phyloP scores from a whole-genome alignment of 2,797 vertebrate species.

The Rhincodon typus region DNA sequence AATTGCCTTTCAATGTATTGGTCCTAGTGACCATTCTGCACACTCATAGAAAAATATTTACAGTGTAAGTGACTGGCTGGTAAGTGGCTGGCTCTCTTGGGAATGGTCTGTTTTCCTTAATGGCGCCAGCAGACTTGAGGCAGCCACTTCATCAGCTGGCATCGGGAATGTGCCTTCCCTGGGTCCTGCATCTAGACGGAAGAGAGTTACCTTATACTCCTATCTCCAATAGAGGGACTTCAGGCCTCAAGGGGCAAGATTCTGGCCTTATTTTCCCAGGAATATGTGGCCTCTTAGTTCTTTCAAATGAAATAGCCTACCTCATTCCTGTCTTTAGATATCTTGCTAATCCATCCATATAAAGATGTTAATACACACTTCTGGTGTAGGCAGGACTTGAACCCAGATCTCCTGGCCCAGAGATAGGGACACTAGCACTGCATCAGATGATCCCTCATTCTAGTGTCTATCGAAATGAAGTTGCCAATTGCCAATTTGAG shows the following conservation, averaged over 20 bases:
- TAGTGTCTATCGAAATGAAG: too few species aligned
- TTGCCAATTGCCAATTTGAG: not conserved
- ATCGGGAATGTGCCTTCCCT: not conserved
- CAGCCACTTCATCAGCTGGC: not conserved
- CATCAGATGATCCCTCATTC: too few species aligned
- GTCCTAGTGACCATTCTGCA: not conserved
- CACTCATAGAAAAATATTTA: not conserved
- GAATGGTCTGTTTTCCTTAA: not conserved
- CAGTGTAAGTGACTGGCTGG: not conserved
- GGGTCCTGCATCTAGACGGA: too few species aligned
- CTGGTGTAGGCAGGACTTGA: too few species aligned
- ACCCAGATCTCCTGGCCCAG: too few species aligned
- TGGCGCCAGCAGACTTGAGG: not conserved
- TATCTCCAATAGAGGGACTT: not conserved
- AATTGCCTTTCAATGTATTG: not conserved
- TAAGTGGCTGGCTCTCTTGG: not conserved
- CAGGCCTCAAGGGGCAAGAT: not conserved
- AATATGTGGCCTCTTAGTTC: not conserved
- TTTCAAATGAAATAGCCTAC: not conserved
- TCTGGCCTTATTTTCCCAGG: not conserved
- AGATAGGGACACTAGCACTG: too few species aligned
- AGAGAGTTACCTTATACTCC: not conserved
- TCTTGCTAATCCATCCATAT: too few species aligned
- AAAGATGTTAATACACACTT: too few species aligned
- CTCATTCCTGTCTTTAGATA: not conserved